Evolutionary conservation across 2,113 vertebrate species (phyloP), one percentile per base, ranked within the genome.

Genomic region (Amia ocellicauda): DNA sequence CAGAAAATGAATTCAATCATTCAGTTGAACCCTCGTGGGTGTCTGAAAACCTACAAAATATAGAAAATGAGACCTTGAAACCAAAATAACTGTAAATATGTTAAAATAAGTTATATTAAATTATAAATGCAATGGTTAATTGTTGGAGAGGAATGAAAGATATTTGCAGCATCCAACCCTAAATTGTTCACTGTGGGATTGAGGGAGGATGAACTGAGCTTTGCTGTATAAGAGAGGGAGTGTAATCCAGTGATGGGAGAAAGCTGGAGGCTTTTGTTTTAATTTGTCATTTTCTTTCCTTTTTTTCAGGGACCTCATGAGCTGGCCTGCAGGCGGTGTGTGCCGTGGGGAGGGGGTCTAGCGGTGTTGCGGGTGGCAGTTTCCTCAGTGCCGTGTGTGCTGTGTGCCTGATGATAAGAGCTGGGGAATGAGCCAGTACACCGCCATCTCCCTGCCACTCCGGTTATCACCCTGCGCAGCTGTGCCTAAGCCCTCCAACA

Each of bases 401-500:
- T 83, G 84, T 73, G 70, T 72, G 72, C 19, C 58, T 62, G 75
- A 74, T 89, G 92, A 93, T 93, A 91, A 92, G 88, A 76, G 83
- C 77, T 79, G 80, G 83, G 82, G 79, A 87, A 75, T 84, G 88
- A 89, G 85, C 88, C 89, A 82, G 82, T 63, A 66, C 79, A 79
- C 86, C 29, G 60, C 83, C 85, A 86, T 91, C 78, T 65, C 86
- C 85, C 75, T 75, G 85, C 85, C 80, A 77, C 78, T 17, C 67
- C 17, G 63, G 84, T 93, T 93, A 93, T 93, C 90, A 66, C 82
- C 81, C 52, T 36, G 80, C 17, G 75, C 93, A 93, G 91, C 90
- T 92, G 91, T 90, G 88, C 89, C 87, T 86, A 79, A 84, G 87
- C 74, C 73, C 76, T 66, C 83, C 83, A 83, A 90, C 92, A 93